phyloP scores from a whole-genome alignment of 2,797 vertebrate genomes.

The Xiphophorus birchmanni region DNA sequence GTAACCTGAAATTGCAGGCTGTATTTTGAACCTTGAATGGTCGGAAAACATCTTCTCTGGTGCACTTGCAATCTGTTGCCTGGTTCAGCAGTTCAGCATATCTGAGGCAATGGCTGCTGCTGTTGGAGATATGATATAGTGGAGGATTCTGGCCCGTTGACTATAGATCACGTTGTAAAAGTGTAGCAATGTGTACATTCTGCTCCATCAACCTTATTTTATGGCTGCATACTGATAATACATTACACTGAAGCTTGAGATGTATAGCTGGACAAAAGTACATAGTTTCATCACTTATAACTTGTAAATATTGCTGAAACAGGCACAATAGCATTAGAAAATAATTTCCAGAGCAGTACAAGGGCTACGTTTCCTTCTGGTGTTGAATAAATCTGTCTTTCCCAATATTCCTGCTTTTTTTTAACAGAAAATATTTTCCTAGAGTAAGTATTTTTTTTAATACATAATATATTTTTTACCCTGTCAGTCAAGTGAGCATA shows the following conservation, averaged over 20 bases:
- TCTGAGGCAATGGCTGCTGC: constrained; percentile 21
- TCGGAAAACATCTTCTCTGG: constrained; percentile 26
- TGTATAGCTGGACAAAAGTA: neutral
- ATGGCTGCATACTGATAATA: constrained; percentile 4
- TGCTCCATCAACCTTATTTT: constrained; percentile 18
- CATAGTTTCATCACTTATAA: neutral
- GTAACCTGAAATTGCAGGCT: constrained; percentile 4
- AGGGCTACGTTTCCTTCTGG: neutral
- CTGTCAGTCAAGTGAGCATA: constrained; percentile 21
- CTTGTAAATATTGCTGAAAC: neutral
- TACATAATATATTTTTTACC: constrained; percentile 1
- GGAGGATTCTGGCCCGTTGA: constrained; percentile 41
- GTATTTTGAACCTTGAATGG: constrained; percentile 17
- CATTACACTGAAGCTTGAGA: neutral
- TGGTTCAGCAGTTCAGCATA: constrained; percentile 31
- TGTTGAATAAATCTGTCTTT: neutral
- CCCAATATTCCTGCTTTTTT: neutral
- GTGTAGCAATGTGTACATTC: constrained; percentile 27
- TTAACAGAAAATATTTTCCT: constrained; percentile 15
- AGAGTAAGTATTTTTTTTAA: neutral
- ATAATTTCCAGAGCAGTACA: neutral
- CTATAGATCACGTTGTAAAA: constrained; percentile 30
- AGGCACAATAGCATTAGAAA: neutral
- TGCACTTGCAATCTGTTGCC: constrained; percentile 34
- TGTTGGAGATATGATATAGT: constrained; percentile 29